Evolutionary conservation across 2,888 invertebrate species (phyloP).

Genomic region (Melangyna quadrimaculata): DNA sequence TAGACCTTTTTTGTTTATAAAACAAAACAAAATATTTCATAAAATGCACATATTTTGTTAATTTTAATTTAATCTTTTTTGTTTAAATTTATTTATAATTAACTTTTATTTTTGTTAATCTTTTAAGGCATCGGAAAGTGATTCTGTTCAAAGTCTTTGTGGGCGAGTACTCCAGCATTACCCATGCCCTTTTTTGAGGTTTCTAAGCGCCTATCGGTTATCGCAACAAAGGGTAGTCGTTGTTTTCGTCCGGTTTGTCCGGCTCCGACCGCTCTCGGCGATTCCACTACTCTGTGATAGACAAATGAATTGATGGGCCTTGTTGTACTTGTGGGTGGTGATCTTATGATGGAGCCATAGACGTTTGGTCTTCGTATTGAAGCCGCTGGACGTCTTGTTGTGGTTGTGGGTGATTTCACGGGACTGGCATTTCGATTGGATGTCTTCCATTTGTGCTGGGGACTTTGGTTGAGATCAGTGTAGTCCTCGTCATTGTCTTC

Average conservation of each 20-base stretch:
- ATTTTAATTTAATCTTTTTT: not conserved
- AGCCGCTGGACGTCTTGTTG: constrained; percentile 45
- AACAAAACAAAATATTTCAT: not conserved
- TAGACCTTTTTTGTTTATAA: not conserved
- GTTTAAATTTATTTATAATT: constrained; percentile 30
- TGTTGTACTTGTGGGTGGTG: constrained; percentile 50
- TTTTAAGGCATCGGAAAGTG: constrained; percentile 80
- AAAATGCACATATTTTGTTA: not conserved
- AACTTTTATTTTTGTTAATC: constrained; percentile 32
- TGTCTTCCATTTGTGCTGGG: constrained; percentile 66
- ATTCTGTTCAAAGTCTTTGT: constrained; percentile 80
- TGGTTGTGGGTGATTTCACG: constrained; percentile 44
- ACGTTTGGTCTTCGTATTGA: constrained; percentile 57
- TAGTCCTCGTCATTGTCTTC: constrained; percentile 37
- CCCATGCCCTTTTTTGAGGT: constrained; percentile 75
- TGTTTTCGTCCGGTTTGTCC: constrained; percentile 77
- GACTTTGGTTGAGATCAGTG: constrained; percentile 41
- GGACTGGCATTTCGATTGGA: constrained; percentile 70
- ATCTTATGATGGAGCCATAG: constrained; percentile 57
- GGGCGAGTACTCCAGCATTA: constrained; percentile 69
- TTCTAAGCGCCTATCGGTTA: constrained; percentile 80
- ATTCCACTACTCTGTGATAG: constrained; percentile 80
- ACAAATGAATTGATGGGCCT: constrained; percentile 77
- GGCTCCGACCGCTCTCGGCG: constrained; percentile 76
- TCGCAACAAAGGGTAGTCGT: constrained; percentile 80